Evolutionary conservation across 2,113 vertebrate genomes (phyloP), one percentile per base, ranked within the genome.

Genomic region (Odontophorus gujanensis): DNA sequence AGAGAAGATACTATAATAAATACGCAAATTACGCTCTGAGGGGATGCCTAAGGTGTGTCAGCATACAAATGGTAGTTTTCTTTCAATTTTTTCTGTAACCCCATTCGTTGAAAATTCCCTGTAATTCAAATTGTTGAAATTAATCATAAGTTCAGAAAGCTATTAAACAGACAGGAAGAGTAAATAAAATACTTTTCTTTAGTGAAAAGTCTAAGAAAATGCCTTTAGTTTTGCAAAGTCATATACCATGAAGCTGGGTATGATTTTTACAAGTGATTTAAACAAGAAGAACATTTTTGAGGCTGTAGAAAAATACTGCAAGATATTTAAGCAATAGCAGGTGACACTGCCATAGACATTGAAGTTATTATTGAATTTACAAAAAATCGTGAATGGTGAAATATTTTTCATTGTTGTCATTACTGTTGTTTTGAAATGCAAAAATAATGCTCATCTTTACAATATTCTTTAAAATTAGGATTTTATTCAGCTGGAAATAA

Each of bases 361-460:
- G 95, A 92, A 93, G 68, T 16, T 40, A 14, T 75, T 66, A 68
- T 50, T 83, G 11, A 24, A 84, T 92, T 93, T 68, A 89, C 32
- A 36, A 94, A 92, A 93, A 82, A 87, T 32, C 32, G 20, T 13
- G 6, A 89, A 80, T 75, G 85, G 8, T 30, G 72, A 87, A 53
- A n/a, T 95, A 81, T 48, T 95, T 84, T 91, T 93, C 85, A 91
- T n/a, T 90, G 57, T 24, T 86, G 11, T 89, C 65, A 62, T 74
- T 65, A 80, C 38, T 81, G 45, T 85, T 87, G 66, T 92, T 93
- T 92, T 91, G 86, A 95, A 89, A 87, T 96, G 74, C 28, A 85
- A 93, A 96, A 36, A 13, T 12, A 85, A 83, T 69, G 47, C 74
- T 30, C 50, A 93, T 92, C 18, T 87, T 79, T 90, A 87, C 22